Conservation (phyloP, 2,888 invertebrate genomes). For the Julus scandinavius region DNA sequence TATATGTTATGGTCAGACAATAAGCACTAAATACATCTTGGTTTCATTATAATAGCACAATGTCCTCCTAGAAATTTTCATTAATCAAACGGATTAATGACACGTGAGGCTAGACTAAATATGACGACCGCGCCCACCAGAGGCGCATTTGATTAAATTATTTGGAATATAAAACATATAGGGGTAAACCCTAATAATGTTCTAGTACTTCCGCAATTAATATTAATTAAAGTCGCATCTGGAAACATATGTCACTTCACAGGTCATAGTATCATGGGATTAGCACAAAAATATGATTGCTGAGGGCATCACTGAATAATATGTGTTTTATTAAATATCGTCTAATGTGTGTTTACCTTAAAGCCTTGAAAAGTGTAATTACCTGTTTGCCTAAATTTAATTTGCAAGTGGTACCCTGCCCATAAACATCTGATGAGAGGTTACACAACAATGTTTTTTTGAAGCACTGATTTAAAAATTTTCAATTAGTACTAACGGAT, state of each 20-base stretch:
- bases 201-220: neutral
- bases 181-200: neutral
- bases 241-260: neutral
- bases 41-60: neutral
- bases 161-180: neutral
- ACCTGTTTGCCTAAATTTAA: too few relatives aligned
- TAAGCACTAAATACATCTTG: neutral
- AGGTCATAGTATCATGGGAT: neutral
- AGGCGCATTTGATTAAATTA: conserved; percentile 26
- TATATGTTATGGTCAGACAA: conserved; percentile 9
- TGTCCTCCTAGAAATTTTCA: neutral
- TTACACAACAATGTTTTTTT: too few relatives aligned
- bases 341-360: too few relatives aligned
- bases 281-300: too few relatives aligned
- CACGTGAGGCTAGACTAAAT: conserved; percentile 25
- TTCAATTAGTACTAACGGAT: too few relatives aligned
- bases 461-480: too few relatives aligned
- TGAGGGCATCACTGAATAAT: too few relatives aligned
- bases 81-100: conserved; percentile 37
- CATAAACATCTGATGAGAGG: too few relatives aligned
- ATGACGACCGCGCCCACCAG: conserved; percentile 20
- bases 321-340: too few relatives aligned
- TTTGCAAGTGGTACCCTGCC: too few relatives aligned
- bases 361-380: too few relatives aligned
- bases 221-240: conserved; percentile 8